Conservation (phyloP, 2,797 vertebrate species). For the Brachyrhaphis roseni region DNA sequence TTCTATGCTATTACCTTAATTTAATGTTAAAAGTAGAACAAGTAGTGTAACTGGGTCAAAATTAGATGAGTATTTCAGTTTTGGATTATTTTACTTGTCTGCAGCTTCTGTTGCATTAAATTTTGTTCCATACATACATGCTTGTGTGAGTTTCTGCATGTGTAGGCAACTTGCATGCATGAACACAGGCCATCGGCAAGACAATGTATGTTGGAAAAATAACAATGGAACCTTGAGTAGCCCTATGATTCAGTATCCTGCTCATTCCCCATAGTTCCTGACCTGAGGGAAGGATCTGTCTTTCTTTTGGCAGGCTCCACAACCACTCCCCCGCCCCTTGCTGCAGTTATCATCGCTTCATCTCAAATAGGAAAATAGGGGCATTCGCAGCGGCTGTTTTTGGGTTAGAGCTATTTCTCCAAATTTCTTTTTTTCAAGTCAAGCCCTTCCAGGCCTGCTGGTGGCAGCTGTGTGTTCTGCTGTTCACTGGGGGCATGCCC, state of each 20-base stretch:
- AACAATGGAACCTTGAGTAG: slow-evolving; percentile 66
- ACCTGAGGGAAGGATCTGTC: slow-evolving; percentile 66
- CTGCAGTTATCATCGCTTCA: slow-evolving; percentile 71
- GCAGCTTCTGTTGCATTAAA: slow-evolving; percentile 22
- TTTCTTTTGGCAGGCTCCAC: slow-evolving; percentile 62
- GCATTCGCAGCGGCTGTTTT: slow-evolving; percentile 70
- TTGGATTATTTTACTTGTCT: slow-evolving; percentile 25
- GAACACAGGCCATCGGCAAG: slow-evolving; percentile 66
- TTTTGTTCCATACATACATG: slow-evolving; percentile 26
- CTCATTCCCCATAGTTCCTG: slow-evolving; percentile 63
- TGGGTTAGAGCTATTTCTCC: slow-evolving; percentile 77
- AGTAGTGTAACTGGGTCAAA: neutral
- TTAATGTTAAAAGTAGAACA: neutral
- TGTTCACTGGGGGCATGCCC: slow-evolving; percentile 85
- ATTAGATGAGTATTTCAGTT: slow-evolving; percentile 37
- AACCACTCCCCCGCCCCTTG: slow-evolving; percentile 60
- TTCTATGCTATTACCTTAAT: neutral
- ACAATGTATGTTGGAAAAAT: slow-evolving; percentile 68
- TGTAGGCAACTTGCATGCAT: slow-evolving; percentile 40
- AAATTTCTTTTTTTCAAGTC: slow-evolving; percentile 80
- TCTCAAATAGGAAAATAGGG: slow-evolving; percentile 74
- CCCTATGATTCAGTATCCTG: slow-evolving; percentile 67
- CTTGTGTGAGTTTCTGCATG: slow-evolving; percentile 22
- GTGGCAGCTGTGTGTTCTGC: slow-evolving; percentile 78
- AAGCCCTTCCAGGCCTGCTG: slow-evolving; percentile 72